phyloP scores from a whole-genome alignment of 35 echinoderm and acorn worm species.

The Anneissia japonica region DNA sequence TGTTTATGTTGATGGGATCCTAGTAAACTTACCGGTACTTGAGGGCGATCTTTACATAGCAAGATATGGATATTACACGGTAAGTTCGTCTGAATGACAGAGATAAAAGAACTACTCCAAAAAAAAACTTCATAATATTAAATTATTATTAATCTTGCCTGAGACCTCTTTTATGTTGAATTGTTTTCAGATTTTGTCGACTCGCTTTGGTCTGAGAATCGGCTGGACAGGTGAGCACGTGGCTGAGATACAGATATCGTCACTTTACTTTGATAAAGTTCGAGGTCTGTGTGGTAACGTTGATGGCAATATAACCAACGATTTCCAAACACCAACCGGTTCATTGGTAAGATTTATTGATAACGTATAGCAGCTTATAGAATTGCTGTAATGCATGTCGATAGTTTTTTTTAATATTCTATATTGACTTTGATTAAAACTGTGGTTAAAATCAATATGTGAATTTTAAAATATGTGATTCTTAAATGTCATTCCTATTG shows the following conservation, averaged over 20 bases:
- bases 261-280: constrained; percentile 39
- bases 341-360: constrained; percentile 54
- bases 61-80: neutral
- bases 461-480: no score
- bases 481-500: no score
- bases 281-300: constrained; percentile 89
- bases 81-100: neutral
- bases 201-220: neutral
- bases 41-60: neutral
- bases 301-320: constrained; percentile 54
- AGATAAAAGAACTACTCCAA: no score
- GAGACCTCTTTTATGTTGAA: no score
- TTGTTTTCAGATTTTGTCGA: neutral
- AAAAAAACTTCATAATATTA: no score
- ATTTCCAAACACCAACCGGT: constrained; percentile 54
- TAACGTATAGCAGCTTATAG: no score
- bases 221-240: constrained; percentile 50
- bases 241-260: constrained; percentile 50
- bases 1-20: neutral
- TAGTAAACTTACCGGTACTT: neutral
- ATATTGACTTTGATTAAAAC: no score
- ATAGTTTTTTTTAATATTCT: no score
- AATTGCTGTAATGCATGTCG: no score
- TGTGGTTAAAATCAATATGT: no score
- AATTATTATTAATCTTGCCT: no score